phyloP scores from a whole-genome alignment of 1,140 invertebrate genomes.

The Heliothis subflexa region DNA sequence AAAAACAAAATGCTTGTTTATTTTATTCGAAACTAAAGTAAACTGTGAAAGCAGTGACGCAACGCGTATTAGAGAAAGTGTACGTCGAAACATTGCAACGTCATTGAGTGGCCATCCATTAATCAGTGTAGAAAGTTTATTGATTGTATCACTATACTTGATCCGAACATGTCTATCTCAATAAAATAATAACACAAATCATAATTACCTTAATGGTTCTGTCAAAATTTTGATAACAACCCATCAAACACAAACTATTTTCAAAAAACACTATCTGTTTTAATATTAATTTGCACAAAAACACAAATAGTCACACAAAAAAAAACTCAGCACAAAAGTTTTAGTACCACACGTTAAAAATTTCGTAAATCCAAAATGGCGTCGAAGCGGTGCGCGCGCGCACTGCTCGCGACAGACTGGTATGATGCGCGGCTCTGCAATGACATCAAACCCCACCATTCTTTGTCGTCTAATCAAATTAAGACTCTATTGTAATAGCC shows the following conservation, averaged over 20 bases:
- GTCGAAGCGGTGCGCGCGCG: conserved; percentile 58
- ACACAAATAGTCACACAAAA: conserved; percentile 20
- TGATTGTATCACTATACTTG: conserved; percentile 44
- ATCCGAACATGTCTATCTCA: conserved; percentile 33
- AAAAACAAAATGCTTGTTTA: not conserved
- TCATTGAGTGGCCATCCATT: conserved; percentile 63
- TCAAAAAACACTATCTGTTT: not conserved
- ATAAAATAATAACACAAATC: conserved; percentile 34
- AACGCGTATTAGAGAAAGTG: conserved; percentile 69
- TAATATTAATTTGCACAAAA: not conserved
- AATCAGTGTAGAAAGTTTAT: conserved; percentile 68
- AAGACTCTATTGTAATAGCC: conserved; percentile 46
- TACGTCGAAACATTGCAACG: conserved; percentile 57
- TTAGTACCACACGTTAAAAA: conserved; percentile 20
- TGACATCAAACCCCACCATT: conserved; percentile 68
- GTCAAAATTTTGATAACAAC: conserved; percentile 15
- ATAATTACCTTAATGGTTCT: conserved; percentile 33
- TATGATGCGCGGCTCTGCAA: conserved; percentile 62
- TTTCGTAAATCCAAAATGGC: conserved; percentile 59
- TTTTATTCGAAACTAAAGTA: conserved; percentile 44
- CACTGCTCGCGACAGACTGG: conserved; percentile 70
- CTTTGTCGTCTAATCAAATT: conserved; percentile 44
- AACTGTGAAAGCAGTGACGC: conserved; percentile 64
- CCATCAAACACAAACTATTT: not conserved
- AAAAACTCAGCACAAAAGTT: conserved; percentile 32